Evolutionary conservation across 2,797 vertebrate species (phyloP).

Genomic region (Enteromius argenteus): DNA sequence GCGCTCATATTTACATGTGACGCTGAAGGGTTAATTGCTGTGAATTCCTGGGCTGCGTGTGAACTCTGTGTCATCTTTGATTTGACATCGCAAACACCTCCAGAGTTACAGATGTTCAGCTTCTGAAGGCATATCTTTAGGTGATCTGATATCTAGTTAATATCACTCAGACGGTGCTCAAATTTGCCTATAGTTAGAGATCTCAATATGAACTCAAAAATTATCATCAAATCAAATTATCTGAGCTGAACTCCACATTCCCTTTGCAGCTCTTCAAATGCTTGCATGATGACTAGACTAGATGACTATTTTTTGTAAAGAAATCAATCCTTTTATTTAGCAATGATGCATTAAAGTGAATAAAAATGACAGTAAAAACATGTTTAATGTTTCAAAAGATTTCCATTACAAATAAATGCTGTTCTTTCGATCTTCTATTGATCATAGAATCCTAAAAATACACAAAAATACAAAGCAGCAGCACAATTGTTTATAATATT

Average conservation of each 20-base stretch:
- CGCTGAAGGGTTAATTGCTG: slow-evolving; percentile 77
- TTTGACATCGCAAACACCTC: slow-evolving; percentile 74
- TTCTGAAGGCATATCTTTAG: not conserved
- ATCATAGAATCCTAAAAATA: not conserved
- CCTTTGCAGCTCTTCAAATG: not conserved
- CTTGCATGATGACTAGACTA: not conserved
- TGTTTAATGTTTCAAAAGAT: not conserved
- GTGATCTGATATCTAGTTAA: not conserved
- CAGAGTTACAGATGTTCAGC: slow-evolving; percentile 15
- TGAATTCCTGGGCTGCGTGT: slow-evolving; percentile 76
- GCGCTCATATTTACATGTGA: slow-evolving; percentile 79
- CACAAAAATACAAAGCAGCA: not conserved
- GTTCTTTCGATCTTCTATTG: not conserved
- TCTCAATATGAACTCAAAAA: not conserved
- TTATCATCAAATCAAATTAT: not conserved
- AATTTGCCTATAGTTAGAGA: not conserved
- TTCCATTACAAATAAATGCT: not conserved
- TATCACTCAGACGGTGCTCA: not conserved
- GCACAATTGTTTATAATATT: not conserved
- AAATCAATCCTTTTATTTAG: not conserved
- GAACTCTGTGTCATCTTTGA: slow-evolving; percentile 72
- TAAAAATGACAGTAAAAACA: not conserved
- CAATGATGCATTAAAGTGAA: not conserved
- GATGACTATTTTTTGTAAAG: not conserved
- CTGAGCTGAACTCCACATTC: not conserved